Conservation (phyloP, 2,888 invertebrate species). For the Ophion slaviceki region DNA sequence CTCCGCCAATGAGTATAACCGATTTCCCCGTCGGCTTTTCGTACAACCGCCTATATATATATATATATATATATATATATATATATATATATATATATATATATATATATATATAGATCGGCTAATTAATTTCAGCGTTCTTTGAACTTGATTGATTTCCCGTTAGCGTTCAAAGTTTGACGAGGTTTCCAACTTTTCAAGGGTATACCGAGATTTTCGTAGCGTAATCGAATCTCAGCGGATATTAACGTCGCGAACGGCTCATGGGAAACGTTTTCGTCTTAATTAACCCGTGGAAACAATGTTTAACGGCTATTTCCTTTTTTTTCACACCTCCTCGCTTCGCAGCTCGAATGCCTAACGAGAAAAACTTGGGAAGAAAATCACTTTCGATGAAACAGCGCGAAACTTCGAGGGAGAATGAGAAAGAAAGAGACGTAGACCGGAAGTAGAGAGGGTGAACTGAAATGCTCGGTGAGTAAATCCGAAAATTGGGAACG, state of each 20-base stretch:
- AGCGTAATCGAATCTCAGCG: not conserved
- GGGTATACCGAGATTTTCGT: not conserved
- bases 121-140: constrained; percentile 22
- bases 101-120: not conserved
- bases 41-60: not conserved
- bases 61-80: not conserved
- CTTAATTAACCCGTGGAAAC: constrained; percentile 17
- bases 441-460: no score
- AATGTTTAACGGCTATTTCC: not conserved
- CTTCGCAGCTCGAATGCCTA: no score
- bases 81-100: not conserved
- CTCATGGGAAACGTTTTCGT: not conserved
- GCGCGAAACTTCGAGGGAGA: no score
- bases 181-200: constrained; percentile 14
- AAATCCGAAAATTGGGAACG: no score
- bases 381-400: not conserved
- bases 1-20: not conserved
- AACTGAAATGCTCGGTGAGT: no score
- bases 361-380: no score
- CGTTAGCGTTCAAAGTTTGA: constrained; percentile 21
- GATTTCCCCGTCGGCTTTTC: constrained; percentile 4
- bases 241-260: constrained; percentile 1
- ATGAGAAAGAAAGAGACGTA: not conserved
- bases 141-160: constrained; percentile 17
- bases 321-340: no score